phyloP scores from a whole-genome alignment of 2,797 vertebrate genomes.

The Chaetophractus vellerosus region DNA sequence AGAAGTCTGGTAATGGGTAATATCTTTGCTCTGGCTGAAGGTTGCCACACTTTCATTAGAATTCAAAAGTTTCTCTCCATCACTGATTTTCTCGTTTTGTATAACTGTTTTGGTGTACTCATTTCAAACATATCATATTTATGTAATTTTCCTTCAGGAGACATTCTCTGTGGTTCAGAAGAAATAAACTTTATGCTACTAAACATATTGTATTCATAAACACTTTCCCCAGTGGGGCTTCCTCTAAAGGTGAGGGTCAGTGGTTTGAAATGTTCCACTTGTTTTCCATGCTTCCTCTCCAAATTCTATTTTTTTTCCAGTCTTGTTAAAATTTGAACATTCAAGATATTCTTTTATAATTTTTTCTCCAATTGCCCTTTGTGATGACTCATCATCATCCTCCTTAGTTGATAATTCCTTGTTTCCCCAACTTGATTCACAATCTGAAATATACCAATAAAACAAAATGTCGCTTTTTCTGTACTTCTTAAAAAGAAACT shows the following conservation, averaged over 20 bases:
- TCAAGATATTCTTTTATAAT: not conserved
- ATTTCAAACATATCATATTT: conserved; percentile 67
- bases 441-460: conserved; percentile 80
- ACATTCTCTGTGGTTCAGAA: conserved; percentile 81
- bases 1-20: conserved; percentile 40
- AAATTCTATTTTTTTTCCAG: conserved; percentile 12
- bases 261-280: conserved; percentile 61
- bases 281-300: conserved; percentile 12
- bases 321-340: conserved; percentile 55
- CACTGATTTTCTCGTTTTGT: conserved; percentile 63
- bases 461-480: conserved; percentile 58
- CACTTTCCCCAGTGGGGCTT: not conserved
- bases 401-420: conserved; percentile 61
- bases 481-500: conserved; percentile 48
- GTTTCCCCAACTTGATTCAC: conserved; percentile 66
- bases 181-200: conserved; percentile 35
- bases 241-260: conserved; percentile 43
- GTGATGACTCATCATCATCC: conserved; percentile 46
- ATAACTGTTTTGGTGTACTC: conserved; percentile 61
- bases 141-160: conserved; percentile 74
- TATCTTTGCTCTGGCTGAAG: conserved; percentile 64
- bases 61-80: conserved; percentile 48
- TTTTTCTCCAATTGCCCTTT: conserved; percentile 69
- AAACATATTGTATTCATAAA: conserved; percentile 13
- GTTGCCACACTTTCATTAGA: conserved; percentile 65